Evolutionary conservation across 2,888 invertebrate genomes (phyloP).

Genomic region (Frankliniella fusca): DNA sequence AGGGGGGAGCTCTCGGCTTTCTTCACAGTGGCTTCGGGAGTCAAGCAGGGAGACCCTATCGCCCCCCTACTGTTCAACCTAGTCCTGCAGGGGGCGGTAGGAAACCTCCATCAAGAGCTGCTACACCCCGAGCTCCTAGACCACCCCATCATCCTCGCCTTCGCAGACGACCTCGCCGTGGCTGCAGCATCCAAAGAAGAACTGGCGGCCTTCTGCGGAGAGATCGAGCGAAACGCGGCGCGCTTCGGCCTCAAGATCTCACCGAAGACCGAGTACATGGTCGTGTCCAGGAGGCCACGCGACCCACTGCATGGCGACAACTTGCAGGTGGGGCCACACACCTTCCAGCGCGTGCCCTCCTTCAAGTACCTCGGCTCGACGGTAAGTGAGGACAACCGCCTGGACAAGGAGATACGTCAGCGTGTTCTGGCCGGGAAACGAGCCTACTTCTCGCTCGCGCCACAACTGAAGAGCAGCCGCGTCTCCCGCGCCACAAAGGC

Average conservation of each 20-base stretch:
- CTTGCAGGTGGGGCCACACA: too few relatives aligned
- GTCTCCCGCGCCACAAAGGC: too few relatives aligned
- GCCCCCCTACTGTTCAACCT: constrained; percentile 17
- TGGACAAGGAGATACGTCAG: too few relatives aligned
- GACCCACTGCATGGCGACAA: not conserved
- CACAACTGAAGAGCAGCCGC: too few relatives aligned
- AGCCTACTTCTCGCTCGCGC: too few relatives aligned
- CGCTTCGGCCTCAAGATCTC: not conserved
- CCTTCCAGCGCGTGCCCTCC: too few relatives aligned
- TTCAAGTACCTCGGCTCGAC: too few relatives aligned
- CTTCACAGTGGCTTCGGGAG: not conserved
- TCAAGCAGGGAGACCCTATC: constrained; percentile 23
- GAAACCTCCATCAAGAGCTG: not conserved
- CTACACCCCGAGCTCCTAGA: not conserved
- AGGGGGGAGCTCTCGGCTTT: not conserved
- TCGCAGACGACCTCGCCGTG: not conserved
- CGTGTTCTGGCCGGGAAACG: too few relatives aligned
- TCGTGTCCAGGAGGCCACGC: not conserved
- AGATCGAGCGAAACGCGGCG: not conserved
- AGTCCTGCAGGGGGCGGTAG: not conserved
- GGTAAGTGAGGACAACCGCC: too few relatives aligned
- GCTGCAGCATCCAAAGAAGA: not conserved
- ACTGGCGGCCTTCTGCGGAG: too few relatives aligned
- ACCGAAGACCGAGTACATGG: not conserved
- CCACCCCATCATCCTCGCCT: not conserved